These are phyloP conservation scores for Ferdinandea cuprea DNA, from an alignment of 2,888 invertebrate genomes.

Conservation along the genomic window DNA sequence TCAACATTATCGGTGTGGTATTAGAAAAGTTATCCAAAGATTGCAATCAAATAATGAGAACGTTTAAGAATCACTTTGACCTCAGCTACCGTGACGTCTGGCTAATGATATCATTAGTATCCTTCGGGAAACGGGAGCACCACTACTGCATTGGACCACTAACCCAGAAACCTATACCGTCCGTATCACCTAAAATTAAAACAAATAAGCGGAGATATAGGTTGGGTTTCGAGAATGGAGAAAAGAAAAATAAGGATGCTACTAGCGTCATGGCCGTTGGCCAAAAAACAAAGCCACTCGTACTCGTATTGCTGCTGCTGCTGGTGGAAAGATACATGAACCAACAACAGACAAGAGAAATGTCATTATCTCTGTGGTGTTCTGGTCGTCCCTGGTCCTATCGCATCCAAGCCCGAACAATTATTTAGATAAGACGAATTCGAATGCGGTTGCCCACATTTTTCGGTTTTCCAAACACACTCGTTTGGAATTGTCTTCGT, in stretches of 20 bases:
- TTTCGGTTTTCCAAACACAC: constrained; percentile 35
- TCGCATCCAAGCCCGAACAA: constrained; percentile 60
- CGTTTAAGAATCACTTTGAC: constrained; percentile 73
- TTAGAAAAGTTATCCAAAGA: constrained; percentile 70
- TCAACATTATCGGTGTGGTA: constrained; percentile 72
- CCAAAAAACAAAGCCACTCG: constrained; percentile 45
- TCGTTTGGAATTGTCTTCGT: constrained; percentile 2
- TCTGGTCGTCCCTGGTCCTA: constrained; percentile 42
- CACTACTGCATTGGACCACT: constrained; percentile 58
- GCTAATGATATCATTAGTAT: constrained; percentile 70
- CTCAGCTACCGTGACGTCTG: constrained; percentile 61
- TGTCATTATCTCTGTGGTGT: constrained; percentile 63
- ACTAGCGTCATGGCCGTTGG: constrained; percentile 38
- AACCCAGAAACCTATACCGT: constrained; percentile 57
- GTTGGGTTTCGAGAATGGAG: too few species aligned
- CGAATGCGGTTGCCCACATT: constrained; percentile 69
- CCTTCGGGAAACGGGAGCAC: constrained; percentile 30
- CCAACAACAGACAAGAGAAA: constrained; percentile 30
- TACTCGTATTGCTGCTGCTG: too few species aligned
- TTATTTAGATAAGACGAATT: constrained; percentile 70
- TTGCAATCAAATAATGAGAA: constrained; percentile 74
- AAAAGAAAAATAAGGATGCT: constrained; percentile 3
- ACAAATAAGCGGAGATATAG: constrained; percentile 14
- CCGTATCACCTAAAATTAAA: constrained; percentile 1
- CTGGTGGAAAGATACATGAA: constrained; percentile 8